These are phyloP conservation scores for Papilio polyxenes DNA, from an alignment of 1,140 invertebrate species.

Conservation along the genomic window DNA sequence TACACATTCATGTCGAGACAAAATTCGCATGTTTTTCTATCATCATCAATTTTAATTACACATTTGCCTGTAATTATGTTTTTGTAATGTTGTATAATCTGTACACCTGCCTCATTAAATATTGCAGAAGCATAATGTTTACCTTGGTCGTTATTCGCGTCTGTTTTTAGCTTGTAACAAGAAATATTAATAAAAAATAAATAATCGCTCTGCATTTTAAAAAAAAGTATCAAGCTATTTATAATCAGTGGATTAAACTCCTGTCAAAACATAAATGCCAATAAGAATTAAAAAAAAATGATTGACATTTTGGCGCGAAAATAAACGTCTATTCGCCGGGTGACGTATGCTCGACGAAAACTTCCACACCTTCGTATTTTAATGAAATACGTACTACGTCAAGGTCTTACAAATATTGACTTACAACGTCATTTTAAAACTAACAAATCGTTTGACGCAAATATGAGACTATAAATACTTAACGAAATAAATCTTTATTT, in stretches of 20 bases:
- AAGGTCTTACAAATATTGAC: slow-evolving; percentile 65
- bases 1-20: background rate
- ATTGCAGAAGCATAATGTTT: background rate
- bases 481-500: background rate
- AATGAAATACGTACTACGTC: slow-evolving; percentile 55
- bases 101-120: slow-evolving; percentile 19
- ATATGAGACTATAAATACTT: slow-evolving; percentile 20
- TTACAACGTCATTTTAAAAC: slow-evolving; percentile 57
- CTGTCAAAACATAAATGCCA: background rate
- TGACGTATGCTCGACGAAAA: slow-evolving; percentile 67
- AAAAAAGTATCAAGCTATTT: background rate
- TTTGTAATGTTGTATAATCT: background rate
- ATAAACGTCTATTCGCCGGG: slow-evolving; percentile 38
- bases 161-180: background rate
- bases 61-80: slow-evolving; percentile 13
- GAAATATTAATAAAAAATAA: background rate
- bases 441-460: slow-evolving; percentile 47
- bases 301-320: slow-evolving; percentile 33
- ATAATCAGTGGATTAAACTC: background rate
- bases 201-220: background rate
- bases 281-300: slow-evolving; percentile 41
- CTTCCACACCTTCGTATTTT: slow-evolving; percentile 62
- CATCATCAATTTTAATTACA: slow-evolving; percentile 22
- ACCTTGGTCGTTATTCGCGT: background rate
- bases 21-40: background rate